These are phyloP conservation scores for Ciconia maguari DNA, from an alignment of 2,113 vertebrate species.

Conservation along the genomic window DNA sequence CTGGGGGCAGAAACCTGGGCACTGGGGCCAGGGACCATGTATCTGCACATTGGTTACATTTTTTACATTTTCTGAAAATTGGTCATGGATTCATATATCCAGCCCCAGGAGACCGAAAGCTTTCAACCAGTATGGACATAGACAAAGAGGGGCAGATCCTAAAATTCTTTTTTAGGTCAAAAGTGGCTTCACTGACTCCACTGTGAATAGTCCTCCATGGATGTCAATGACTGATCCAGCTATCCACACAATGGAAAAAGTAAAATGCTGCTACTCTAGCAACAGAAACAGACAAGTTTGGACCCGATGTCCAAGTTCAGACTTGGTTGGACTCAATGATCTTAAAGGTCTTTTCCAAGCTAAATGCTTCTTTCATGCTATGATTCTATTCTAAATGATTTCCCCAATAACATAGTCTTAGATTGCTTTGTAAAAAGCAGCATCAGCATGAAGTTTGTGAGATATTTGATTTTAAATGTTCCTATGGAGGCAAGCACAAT, in stretches of 20 bases:
- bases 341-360: neutral
- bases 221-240: neutral
- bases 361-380: neutral
- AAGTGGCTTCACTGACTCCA: neutral
- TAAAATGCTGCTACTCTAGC: neutral
- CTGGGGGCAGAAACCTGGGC: neutral
- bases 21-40: neutral
- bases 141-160: neutral
- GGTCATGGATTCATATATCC: neutral
- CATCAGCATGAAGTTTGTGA: neutral
- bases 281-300: neutral
- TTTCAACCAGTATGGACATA: neutral
- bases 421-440: neutral
- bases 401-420: neutral
- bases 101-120: neutral
- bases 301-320: neutral
- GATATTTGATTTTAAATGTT: neutral
- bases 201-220: neutral
- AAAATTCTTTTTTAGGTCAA: neutral
- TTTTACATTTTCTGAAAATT: neutral
- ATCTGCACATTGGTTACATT: fast-evolving
- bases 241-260: neutral
- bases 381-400: neutral
- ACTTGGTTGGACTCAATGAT: neutral
- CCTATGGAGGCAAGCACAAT: neutral